Base-by-base conservation (phyloP, 2,888 invertebrate species). In the Epinotia nisella region DNA sequence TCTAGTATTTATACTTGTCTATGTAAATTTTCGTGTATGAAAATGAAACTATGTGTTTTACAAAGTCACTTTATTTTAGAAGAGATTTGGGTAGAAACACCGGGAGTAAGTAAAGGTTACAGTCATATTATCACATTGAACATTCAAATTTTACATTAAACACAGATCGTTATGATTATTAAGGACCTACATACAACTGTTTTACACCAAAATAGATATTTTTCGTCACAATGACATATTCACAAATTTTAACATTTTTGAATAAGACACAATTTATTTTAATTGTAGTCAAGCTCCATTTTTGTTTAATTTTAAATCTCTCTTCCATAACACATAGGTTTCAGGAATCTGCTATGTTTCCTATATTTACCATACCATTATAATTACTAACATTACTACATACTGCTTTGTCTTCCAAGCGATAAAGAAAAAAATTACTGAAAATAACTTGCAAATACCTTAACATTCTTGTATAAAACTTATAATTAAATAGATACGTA, bases 41-140 rank as follows among this genome's bases (percentile, higher is more conserved):
- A 70, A 75, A 79, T 77, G 67, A 66, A 80, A 78, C 77, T 11
- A 74, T 75, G n/a, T 75, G 74, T 75, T 83, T 86, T 89, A 88
- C 80, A 90, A 92, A 92, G 90, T 85, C 83, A 84, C 82, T 90
- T 89, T 92, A 85, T 82, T 86, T 87, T 86, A 89, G 76, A 83
- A 87, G 86, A 87, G 86, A 79, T 78, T 81, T 85, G 84, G 85
- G 84, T 88, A 85, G 86, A 88, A 88, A 90, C 91, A 91, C 88
- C 85, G 88, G 91, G 90, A 91, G 87, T 88, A 90, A 91, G 87
- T 88, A 85, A 80, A 85, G 86, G 87, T 84, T 88, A 89, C 85
- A 92, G 92, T 92, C 91, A 92, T 93, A 92, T 88, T 93, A 93
- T 93, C 93, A 93, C 93, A 93, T 91, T 89, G 82, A 93, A 92